Evolutionary conservation across 2,888 invertebrate genomes (phyloP).

Genomic region (Notodonta ziczac): DNA sequence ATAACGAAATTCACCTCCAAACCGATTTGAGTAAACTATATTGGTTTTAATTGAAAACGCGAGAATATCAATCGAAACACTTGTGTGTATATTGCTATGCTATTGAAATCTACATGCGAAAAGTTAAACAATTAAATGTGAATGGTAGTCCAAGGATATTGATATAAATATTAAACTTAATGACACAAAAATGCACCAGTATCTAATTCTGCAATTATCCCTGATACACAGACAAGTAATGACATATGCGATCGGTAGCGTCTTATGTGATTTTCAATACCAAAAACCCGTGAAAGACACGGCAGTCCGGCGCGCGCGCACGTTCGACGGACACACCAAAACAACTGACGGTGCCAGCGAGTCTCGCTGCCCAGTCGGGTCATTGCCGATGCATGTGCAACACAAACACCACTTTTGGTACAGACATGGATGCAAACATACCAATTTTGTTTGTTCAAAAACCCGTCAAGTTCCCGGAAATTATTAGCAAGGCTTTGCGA

Average conservation of each 20-base stretch:
- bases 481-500: slow-evolving; percentile 20
- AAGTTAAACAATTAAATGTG: slow-evolving; percentile 18
- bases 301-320: slow-evolving; percentile 61
- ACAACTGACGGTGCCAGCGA: slow-evolving; percentile 75
- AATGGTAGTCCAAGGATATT: background rate
- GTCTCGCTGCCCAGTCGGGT: slow-evolving; percentile 70
- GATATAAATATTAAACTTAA: slow-evolving; percentile 13
- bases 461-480: slow-evolving; percentile 31
- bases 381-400: slow-evolving; percentile 57
- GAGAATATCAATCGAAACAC: slow-evolving; percentile 27
- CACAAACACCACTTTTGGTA: slow-evolving; percentile 30
- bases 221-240: slow-evolving; percentile 10
- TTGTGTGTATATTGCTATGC: slow-evolving; percentile 6
- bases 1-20: slow-evolving; percentile 43
- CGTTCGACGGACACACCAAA: slow-evolving; percentile 64
- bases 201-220: slow-evolving; percentile 27
- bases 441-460: slow-evolving; percentile 30
- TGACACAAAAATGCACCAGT: slow-evolving; percentile 18
- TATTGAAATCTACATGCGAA: slow-evolving; percentile 21
- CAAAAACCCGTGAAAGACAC: slow-evolving; percentile 29
- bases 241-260: slow-evolving; percentile 25
- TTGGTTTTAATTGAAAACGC: slow-evolving; percentile 46
- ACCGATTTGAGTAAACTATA: slow-evolving; percentile 36
- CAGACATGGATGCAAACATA: slow-evolving; percentile 29
- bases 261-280: slow-evolving; percentile 34